Base-by-base conservation (phyloP, 2,113 vertebrate species). In the Sebastes schlegelii region DNA sequence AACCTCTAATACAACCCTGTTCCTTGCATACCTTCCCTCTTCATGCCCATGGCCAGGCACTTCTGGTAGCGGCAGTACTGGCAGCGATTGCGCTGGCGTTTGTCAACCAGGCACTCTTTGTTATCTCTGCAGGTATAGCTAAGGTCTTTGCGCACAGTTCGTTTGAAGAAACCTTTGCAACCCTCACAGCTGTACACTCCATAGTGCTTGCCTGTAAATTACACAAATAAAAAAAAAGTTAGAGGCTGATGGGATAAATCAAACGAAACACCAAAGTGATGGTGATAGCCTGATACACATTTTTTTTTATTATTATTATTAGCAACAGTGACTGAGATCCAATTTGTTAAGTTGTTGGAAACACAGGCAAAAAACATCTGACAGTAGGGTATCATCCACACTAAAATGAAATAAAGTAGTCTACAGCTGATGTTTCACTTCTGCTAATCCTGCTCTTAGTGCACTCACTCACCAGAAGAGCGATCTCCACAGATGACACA, bases 21-120 rank as follows among this genome's bases (percentile, higher is more conserved):
- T 77, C 40, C 46, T 85, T 75, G 63, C 88, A 79, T 92, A 99
- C 98, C 98, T 96, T 99, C 98, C 80, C 98, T 95, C 95, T 98
- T 99, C 98, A 99, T 99, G 84, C 98, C 98, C 95, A 96, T 98
- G 2, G 96, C 97, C 78, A 99, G 97, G 96, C 98, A 99, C 96
- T 99, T 99, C 96, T 99, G 97, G 89, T 99, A 99, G 93, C 98
- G 97, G 92, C 98, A 99, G 95, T 99, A 98, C 90, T 99, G 98
- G 94, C 98, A 99, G 86, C 98, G 98, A 86, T 99, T 99, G 72
- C 98, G 96, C 79, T 99, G 98, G 42, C 98, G 96, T 94, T 99
- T 99, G 95, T 99, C 98, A 0, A 99, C 98, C 80, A 97, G 95
- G 82, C 98, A 99, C 83, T 97, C 97, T 90, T 99, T 99, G 88